Conservation (phyloP, 1,140 invertebrate genomes). For the Druon quercuslanigerum region DNA sequence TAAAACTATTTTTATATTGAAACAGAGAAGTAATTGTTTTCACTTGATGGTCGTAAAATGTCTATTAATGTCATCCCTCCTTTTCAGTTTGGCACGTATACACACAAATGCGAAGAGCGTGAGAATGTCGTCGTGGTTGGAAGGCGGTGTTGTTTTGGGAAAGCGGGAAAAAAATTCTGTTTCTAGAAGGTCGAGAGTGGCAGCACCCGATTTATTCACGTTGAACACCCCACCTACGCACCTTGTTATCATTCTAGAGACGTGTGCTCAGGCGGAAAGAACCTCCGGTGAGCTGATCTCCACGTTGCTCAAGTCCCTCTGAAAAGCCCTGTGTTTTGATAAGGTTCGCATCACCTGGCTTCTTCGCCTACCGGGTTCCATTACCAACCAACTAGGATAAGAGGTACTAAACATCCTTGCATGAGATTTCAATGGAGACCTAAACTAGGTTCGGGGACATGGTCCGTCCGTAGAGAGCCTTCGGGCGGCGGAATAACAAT, state of each 20-base stretch:
- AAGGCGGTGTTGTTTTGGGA: conserved; percentile 34
- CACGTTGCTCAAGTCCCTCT: neutral
- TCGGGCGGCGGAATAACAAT: conserved; percentile 43
- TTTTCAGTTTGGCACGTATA: conserved; percentile 65
- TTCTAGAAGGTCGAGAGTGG: conserved; percentile 57
- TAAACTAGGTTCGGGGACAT: neutral
- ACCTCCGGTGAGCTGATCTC: conserved; percentile 34
- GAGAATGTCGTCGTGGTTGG: conserved; percentile 37
- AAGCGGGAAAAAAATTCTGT: conserved; percentile 50
- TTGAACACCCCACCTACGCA: conserved; percentile 42
- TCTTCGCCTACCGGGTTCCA: conserved; percentile 25
- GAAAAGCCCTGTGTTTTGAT: neutral
- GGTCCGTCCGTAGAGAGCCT: neutral
- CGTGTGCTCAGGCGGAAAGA: neutral
- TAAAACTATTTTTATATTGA: conserved; percentile 14
- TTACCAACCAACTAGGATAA: neutral
- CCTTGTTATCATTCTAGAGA: conserved; percentile 29
- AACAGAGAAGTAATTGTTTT: conserved; percentile 32
- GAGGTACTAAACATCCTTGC: conserved; percentile 10
- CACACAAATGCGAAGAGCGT: conserved; percentile 42
- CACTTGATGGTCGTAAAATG: conserved; percentile 44
- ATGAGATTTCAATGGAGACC: neutral
- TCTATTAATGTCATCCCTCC: conserved; percentile 67
- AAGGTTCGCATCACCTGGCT: conserved; percentile 29
- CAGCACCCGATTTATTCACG: conserved; percentile 41